Conservation (phyloP, 2,113 vertebrate species). For the Melozone crissalis region DNA sequence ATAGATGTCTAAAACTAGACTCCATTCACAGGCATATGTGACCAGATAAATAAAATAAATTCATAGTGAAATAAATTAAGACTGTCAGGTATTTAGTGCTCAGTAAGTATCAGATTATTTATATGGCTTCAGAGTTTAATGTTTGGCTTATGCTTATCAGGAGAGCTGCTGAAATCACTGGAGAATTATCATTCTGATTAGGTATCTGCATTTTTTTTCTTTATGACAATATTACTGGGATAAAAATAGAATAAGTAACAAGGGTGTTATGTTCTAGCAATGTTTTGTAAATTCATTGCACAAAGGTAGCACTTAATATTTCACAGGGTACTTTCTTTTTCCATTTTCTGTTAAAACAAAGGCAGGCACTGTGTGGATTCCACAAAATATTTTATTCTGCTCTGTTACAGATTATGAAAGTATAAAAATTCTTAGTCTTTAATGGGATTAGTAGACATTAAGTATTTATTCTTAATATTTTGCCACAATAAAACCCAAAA, state of each 20-base stretch:
- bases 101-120: not conserved
- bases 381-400: not conserved
- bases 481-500: not conserved
- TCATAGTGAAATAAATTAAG: not conserved
- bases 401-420: not conserved
- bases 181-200: slow-evolving; percentile 3
- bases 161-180: not conserved
- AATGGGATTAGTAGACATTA: not conserved
- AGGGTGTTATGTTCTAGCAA: not conserved
- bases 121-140: not conserved
- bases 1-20: not conserved
- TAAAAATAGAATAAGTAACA: not conserved
- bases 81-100: not conserved
- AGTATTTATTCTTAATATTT: not conserved
- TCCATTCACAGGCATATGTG: not conserved
- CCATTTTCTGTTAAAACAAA: not conserved
- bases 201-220: not conserved
- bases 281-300: not conserved
- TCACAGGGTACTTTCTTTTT: not conserved
- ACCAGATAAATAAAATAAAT: not conserved
- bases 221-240: not conserved
- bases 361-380: not conserved
- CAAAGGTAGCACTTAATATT: not conserved
- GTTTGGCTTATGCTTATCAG: not conserved
- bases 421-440: not conserved